These are phyloP conservation scores for Copsychus sechellarum DNA, from an alignment of 2,113 vertebrate species.

Conservation along the genomic window DNA sequence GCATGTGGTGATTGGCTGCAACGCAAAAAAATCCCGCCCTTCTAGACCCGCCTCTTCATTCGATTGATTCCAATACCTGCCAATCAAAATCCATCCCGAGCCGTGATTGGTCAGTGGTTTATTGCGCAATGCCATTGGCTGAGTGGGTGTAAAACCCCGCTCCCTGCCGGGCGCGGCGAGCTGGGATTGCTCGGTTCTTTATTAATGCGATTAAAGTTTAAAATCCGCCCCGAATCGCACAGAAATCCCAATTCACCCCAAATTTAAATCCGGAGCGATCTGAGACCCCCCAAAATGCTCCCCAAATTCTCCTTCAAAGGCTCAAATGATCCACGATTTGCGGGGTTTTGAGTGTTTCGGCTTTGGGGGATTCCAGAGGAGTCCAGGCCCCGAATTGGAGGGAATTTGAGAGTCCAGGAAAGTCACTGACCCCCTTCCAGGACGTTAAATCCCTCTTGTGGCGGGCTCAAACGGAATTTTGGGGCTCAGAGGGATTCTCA, in stretches of 20 bases:
- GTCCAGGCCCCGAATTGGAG: not conserved
- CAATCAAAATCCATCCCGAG: not conserved
- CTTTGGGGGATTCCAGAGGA: not conserved
- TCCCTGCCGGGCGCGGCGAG: not conserved
- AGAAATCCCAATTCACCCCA: not conserved
- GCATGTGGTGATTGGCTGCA: not conserved
- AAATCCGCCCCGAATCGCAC: not conserved
- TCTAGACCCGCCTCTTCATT: accelerated
- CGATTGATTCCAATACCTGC: accelerated
- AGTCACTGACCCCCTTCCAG: not conserved
- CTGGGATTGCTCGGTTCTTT: not conserved
- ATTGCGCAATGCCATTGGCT: not conserved
- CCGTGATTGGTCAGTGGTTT: no score
- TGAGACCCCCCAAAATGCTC: not conserved
- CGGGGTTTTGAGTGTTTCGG: not conserved
- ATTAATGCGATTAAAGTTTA: not conserved
- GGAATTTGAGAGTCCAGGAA: not conserved
- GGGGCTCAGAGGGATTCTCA: not conserved
- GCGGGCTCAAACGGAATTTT: no score
- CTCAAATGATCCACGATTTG: not conserved
- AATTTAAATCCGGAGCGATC: not conserved
- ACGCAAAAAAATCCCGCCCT: not conserved
- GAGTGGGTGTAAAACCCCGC: not conserved
- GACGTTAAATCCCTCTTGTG: not conserved
- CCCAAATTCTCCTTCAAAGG: not conserved